These are phyloP conservation scores for Zaprionus lachaisei DNA, from an alignment of 1,140 invertebrate genomes.

Conservation along the genomic window DNA sequence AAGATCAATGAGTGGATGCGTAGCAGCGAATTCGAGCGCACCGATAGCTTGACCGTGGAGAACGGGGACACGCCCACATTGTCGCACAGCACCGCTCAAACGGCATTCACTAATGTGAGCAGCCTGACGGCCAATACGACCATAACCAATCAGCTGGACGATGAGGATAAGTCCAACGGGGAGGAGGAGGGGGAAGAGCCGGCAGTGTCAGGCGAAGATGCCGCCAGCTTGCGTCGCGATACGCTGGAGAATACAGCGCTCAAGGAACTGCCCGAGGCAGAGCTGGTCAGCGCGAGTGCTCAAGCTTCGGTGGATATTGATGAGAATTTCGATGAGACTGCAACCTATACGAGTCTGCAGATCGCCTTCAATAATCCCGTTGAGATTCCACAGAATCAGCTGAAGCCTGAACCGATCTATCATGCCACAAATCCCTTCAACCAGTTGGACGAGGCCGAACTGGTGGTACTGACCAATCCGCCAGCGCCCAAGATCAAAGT, in stretches of 20 bases:
- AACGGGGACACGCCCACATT: slow-evolving; percentile 68
- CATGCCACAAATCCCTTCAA: slow-evolving; percentile 66
- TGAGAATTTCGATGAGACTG: slow-evolving; percentile 89
- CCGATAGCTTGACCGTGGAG: slow-evolving; percentile 76
- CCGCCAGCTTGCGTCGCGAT: slow-evolving; percentile 86
- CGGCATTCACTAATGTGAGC: slow-evolving; percentile 70
- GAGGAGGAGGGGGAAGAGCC: slow-evolving; percentile 49
- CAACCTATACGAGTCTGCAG: slow-evolving; percentile 92
- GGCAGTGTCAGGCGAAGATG: slow-evolving; percentile 85
- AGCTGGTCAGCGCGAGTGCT: slow-evolving; percentile 54
- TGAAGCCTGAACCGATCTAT: slow-evolving; percentile 24
- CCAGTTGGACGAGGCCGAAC: slow-evolving; percentile 60
- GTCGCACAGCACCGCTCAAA: slow-evolving; percentile 66
- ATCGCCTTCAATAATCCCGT: slow-evolving; percentile 94
- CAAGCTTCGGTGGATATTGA: slow-evolving; percentile 86
- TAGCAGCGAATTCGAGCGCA: slow-evolving; percentile 79
- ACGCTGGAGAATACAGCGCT: slow-evolving; percentile 76
- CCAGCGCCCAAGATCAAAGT: slow-evolving; percentile 84
- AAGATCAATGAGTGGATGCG: slow-evolving; percentile 83
- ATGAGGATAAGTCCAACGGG: slow-evolving; percentile 85
- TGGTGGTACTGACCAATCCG: slow-evolving; percentile 81
- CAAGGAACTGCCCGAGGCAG: slow-evolving; percentile 70
- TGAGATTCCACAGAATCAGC: slow-evolving; percentile 48
- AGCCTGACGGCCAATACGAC: slow-evolving; percentile 73
- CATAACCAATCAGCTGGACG: slow-evolving; percentile 74